Base-by-base conservation (phyloP, 1,140 invertebrate species). In the Bicyclus anynana region DNA sequence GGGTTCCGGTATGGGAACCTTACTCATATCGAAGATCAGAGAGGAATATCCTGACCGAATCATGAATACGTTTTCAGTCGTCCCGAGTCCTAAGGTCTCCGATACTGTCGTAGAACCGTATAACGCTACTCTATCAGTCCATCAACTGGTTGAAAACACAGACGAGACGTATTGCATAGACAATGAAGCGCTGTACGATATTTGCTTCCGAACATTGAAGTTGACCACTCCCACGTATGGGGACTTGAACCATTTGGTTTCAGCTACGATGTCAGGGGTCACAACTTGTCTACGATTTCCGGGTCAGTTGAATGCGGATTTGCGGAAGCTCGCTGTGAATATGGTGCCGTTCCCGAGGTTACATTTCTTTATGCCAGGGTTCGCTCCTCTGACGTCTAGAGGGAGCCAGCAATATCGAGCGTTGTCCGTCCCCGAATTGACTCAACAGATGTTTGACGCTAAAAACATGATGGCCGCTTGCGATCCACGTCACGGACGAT, bases 381-480 rank as follows among this genome's bases (percentile, higher is more conserved):
- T 97, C 77, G 96, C 96, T 20, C 96, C 97, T 7, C 91, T 99
- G 5, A 98, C 97, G 18, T 96, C 96, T 14, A 91, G 97, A 48
- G 93, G 95, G 18, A 92, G 91, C 62, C 94, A 95, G 69, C 93
- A 95, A 58, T 97, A 97, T 83, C 84, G 93, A 5, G 74, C 78
- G 29, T 82, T 95, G 0, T 94, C 95, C 1, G 96, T 97, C 1
- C 95, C 97, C 10, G 96, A 97, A 85, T 90, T 97, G n/a, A 97
- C 96, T 4, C 93, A 96, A 80, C 95, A 97, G 85, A 97, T 98
- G 96, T 95, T 97, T 87, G 94, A 95, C 63, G 93, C 94, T 5
- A 94, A 94, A 80, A 95, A 95, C 77, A 98, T 98, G 97, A 98
- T 98, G 97, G 96, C 96, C 29, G 97, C 97, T 18, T 98, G 97